These are phyloP conservation scores for Drosophila emarginata DNA, from an alignment of 2,888 invertebrate genomes.

Conservation along the genomic window DNA sequence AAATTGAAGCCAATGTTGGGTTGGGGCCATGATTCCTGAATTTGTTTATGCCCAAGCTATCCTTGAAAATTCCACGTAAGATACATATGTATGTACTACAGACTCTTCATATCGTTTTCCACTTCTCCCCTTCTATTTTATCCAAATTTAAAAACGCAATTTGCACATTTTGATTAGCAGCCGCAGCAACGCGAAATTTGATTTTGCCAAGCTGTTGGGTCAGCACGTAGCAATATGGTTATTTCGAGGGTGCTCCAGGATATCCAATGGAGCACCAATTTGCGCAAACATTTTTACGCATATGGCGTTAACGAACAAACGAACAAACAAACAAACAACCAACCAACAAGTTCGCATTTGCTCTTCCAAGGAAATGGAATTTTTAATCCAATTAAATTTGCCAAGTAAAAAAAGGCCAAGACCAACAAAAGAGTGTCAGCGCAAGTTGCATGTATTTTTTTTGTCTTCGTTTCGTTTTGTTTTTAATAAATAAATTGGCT, in stretches of 20 bases:
- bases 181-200: conserved; percentile 51
- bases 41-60: conserved; percentile 25
- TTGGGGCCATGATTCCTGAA: conserved; percentile 5
- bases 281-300: conserved; percentile 52
- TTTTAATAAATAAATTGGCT: conserved; percentile 66
- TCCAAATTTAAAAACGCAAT: conserved; percentile 41
- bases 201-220: conserved; percentile 35
- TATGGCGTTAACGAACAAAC: conserved; percentile 45
- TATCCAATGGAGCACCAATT: conserved; percentile 50
- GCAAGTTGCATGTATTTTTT: background rate
- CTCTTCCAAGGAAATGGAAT: conserved; percentile 70
- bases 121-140: background rate
- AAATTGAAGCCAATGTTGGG: conserved; percentile 14
- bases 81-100: conserved; percentile 26
- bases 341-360: conserved; percentile 28
- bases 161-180: conserved; percentile 59
- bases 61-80: conserved; percentile 26
- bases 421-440: conserved; percentile 33
- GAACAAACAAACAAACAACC: background rate
- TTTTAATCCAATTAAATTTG: conserved; percentile 78
- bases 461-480: background rate
- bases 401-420: conserved; percentile 34
- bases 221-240: conserved; percentile 45
- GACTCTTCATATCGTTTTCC: conserved; percentile 24
- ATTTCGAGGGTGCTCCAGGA: conserved; percentile 41